Evolutionary conservation across 2,888 invertebrate species (phyloP).

Genomic region (Sepiola atlantica): DNA sequence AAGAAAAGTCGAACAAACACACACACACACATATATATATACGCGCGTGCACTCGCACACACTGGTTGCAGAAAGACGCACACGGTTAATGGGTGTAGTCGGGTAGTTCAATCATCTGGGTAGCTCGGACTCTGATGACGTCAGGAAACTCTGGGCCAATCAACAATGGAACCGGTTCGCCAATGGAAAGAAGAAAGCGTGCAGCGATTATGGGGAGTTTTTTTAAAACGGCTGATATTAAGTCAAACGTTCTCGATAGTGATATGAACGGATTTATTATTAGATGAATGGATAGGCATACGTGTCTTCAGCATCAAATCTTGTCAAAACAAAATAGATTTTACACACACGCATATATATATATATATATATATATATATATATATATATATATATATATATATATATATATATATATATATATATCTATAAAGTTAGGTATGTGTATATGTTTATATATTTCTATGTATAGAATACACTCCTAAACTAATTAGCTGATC

Average conservation of each 20-base stretch:
- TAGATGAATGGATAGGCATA: background rate
- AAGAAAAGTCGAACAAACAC: background rate
- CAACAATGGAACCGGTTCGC: background rate
- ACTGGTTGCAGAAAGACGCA: background rate
- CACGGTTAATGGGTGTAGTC: background rate
- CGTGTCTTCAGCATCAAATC: background rate
- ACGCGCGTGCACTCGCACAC: background rate
- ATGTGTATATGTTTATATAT: no score
- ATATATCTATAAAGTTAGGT: no score
- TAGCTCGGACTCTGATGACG: background rate
- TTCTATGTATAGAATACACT: no score
- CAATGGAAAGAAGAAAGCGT: background rate
- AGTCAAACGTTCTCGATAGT: background rate
- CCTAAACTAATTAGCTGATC: no score
- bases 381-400: no score
- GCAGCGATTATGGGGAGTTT: background rate
- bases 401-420: no score
- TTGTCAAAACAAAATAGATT: no score
- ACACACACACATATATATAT: background rate
- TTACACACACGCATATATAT: no score
- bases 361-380: no score
- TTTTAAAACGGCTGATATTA: background rate
- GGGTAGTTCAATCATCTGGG: background rate
- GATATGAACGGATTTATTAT: background rate
- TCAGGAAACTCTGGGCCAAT: background rate